Percentiles rank a stretch among this genome's conserved stretches.
phyloP scores from a whole-genome alignment of 2,113 vertebrate species.

The Sceloporus undulatus region DNA sequence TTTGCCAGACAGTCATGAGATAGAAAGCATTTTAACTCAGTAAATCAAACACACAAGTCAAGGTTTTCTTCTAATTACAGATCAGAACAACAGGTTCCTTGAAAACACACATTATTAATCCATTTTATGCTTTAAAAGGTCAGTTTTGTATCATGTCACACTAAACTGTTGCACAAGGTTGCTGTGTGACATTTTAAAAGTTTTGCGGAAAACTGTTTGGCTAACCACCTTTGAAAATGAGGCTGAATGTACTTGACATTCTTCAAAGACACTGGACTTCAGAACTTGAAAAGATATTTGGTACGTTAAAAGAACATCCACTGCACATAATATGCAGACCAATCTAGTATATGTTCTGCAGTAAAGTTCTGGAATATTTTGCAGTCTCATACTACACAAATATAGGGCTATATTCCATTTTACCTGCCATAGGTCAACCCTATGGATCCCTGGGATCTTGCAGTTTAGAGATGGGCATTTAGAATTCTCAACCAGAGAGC shows the following conservation, averaged over 20 bases:
- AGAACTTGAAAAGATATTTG: background rate
- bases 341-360: too few relatives aligned
- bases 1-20: constrained; percentile 56
- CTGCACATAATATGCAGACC: background rate
- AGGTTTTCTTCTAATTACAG: constrained; percentile 70
- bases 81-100: constrained; percentile 54
- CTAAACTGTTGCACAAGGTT: constrained; percentile 52
- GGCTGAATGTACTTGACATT: background rate
- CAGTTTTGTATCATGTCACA: constrained; percentile 45
- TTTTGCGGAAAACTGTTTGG: background rate
- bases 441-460: too few relatives aligned
- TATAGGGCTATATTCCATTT: too few relatives aligned
- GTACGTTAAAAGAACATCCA: background rate
- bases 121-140: constrained; percentile 46
- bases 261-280: background rate
- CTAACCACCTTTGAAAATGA: background rate
- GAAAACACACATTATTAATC: constrained; percentile 53
- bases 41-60: constrained; percentile 69
- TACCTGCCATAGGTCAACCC: too few relatives aligned
- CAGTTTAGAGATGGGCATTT: too few relatives aligned
- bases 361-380: background rate
- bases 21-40: constrained; percentile 58
- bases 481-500: too few relatives aligned
- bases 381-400: background rate
- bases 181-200: constrained; percentile 32